Conservation (phyloP, 1,140 invertebrate genomes). For the Choristoneura fumiferana region DNA sequence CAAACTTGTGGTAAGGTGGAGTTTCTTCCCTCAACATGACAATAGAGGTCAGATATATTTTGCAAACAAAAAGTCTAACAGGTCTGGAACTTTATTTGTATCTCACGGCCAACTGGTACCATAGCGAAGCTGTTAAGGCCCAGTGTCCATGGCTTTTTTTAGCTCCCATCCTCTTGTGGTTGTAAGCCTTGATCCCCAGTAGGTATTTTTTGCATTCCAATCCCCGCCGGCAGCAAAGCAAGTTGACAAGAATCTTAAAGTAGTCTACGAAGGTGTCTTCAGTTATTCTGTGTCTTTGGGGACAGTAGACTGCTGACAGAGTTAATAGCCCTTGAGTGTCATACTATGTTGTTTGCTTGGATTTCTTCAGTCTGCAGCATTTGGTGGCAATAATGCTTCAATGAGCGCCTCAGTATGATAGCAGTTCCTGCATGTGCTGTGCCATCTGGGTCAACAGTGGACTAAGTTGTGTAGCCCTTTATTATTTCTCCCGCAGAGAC, state of each 20-base stretch:
- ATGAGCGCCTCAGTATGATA: slow-evolving; percentile 22
- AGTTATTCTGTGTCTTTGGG: slow-evolving; percentile 29
- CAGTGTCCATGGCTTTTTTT: slow-evolving; percentile 19
- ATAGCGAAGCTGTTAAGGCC: background rate
- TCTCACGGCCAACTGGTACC: background rate
- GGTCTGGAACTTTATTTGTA: slow-evolving; percentile 8
- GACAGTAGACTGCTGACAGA: slow-evolving; percentile 33
- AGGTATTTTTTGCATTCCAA: slow-evolving; percentile 43
- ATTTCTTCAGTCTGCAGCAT: slow-evolving; percentile 22
- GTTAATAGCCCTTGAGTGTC: slow-evolving; percentile 22
- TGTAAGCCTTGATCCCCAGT: slow-evolving; percentile 40
- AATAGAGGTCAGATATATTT: background rate
- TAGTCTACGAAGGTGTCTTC: background rate
- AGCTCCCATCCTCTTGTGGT: slow-evolving; percentile 28
- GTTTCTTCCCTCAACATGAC: background rate
- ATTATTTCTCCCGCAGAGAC: too few relatives aligned
- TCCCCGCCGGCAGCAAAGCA: slow-evolving; percentile 24
- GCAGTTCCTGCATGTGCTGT: slow-evolving; percentile 26
- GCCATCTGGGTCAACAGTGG: slow-evolving; percentile 29
- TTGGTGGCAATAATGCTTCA: slow-evolving; percentile 26
- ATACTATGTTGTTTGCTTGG: slow-evolving; percentile 25
- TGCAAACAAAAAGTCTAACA: slow-evolving; percentile 12
- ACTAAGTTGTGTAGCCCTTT: slow-evolving; percentile 16
- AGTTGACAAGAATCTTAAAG: background rate
- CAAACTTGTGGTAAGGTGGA: background rate